These are phyloP conservation scores for Cosmia trapezina DNA, from an alignment of 2,888 invertebrate genomes.

Conservation along the genomic window DNA sequence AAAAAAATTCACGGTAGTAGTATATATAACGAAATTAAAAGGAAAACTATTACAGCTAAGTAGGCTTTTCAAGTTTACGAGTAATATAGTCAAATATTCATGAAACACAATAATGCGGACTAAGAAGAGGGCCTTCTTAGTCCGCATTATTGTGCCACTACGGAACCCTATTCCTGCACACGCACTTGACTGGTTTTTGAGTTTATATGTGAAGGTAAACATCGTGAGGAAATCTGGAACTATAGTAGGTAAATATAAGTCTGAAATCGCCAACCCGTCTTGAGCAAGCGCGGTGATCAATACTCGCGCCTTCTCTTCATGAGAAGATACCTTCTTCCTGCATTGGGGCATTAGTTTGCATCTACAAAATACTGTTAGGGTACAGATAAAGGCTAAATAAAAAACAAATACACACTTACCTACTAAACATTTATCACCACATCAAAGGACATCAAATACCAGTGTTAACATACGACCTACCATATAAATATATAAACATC, in stretches of 20 bases:
- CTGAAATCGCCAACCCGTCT: background rate
- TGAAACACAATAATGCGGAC: too few species aligned
- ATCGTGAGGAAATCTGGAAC: background rate
- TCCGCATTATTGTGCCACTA: too few species aligned
- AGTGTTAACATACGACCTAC: slow-evolving; percentile 19
- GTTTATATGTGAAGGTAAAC: background rate
- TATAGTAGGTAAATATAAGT: too few species aligned
- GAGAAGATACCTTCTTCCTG: background rate
- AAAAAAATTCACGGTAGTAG: too few species aligned
- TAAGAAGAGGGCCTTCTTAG: too few species aligned
- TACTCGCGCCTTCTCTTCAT: background rate
- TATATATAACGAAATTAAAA: too few species aligned
- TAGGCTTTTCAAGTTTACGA: too few species aligned
- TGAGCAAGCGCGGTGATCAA: background rate
- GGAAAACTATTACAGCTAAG: too few species aligned
- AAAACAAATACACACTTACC: background rate
- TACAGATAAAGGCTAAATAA: background rate
- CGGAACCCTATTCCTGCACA: too few species aligned
- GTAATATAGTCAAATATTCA: too few species aligned
- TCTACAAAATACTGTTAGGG: background rate
- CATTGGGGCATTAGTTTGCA: background rate
- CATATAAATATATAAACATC: slow-evolving; percentile 30
- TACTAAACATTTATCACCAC: slow-evolving; percentile 32
- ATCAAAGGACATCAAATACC: slow-evolving; percentile 31
- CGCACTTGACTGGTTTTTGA: too few species aligned